Conservation (phyloP, 2,888 invertebrate species). For the Folsomia candida region DNA sequence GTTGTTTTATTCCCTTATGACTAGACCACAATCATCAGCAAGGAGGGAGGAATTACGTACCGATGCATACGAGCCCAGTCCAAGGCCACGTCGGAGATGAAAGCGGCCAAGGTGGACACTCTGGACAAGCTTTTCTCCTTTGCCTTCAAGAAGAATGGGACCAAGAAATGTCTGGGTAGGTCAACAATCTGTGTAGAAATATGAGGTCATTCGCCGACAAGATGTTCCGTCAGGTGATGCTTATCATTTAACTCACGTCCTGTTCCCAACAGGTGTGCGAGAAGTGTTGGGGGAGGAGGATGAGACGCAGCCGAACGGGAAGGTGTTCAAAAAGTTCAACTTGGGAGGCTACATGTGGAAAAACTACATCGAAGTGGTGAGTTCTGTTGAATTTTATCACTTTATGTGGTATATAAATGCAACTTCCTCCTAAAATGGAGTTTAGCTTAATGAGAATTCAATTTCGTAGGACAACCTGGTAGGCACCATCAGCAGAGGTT, state of each 20-base stretch:
- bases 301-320: constrained; percentile 87
- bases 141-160: constrained; percentile 69
- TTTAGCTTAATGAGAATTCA: too few species aligned
- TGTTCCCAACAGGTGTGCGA: too few species aligned
- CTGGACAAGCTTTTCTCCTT: constrained; percentile 79
- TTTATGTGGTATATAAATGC: too few species aligned
- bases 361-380: constrained; percentile 67
- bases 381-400: too few species aligned
- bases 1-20: too few species aligned
- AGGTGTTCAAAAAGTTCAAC: constrained; percentile 78
- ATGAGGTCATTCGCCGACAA: too few species aligned
- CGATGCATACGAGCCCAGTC: constrained; percentile 52
- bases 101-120: constrained; percentile 72
- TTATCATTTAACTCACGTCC: too few species aligned
- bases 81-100: constrained; percentile 67
- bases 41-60: constrained; percentile 15
- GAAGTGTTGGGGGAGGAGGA: constrained; percentile 88
- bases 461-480: constrained; percentile 74
- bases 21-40: background rate
- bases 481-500: constrained; percentile 75
- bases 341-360: constrained; percentile 85
- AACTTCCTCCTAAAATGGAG: too few species aligned
- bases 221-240: too few species aligned
- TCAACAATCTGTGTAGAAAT: too few species aligned
- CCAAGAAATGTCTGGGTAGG: constrained; percentile 75